A percentile compares a stretch with the other conserved stretches of the same genome.
Evolutionary conservation across 2,113 vertebrate genomes (phyloP).

Genomic region (Oreochromis spilurus): DNA sequence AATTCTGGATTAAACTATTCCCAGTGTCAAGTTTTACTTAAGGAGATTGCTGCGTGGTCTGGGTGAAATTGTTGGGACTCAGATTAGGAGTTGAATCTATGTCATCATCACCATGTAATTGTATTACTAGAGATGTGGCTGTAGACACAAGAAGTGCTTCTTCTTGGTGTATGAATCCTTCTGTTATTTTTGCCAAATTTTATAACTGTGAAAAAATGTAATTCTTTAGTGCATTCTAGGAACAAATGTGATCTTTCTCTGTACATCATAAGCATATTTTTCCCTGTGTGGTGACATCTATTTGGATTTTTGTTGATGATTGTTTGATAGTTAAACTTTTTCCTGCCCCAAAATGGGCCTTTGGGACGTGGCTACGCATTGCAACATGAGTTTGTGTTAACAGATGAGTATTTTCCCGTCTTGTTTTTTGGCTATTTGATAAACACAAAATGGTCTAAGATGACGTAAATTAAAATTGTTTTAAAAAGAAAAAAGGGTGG

Average conservation of each 20-base stretch:
- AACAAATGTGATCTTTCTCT: not conserved
- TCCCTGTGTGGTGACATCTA: not conserved
- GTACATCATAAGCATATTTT: accelerated
- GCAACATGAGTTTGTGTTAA: not conserved
- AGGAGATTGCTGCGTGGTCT: not conserved
- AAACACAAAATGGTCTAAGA: not conserved
- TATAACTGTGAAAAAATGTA: not conserved
- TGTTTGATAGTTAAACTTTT: not conserved
- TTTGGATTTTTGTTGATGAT: not conserved
- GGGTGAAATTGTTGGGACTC: not conserved
- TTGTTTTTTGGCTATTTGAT: not conserved
- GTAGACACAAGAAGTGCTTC: not conserved
- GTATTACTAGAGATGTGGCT: not conserved
- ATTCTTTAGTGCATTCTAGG: accelerated
- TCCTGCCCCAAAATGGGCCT: not conserved
- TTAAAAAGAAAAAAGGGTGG: too few relatives aligned
- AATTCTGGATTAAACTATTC: conserved; percentile 5
- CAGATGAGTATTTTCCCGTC: not conserved
- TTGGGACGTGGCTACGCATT: not conserved
- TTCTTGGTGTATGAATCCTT: not conserved
- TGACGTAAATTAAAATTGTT: too few relatives aligned
- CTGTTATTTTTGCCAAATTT: accelerated
- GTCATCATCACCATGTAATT: not conserved
- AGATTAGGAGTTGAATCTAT: not conserved
- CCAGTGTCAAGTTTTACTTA: conserved; percentile 3